Conservation (phyloP, 2,797 vertebrate genomes). For the Balearica regulorum region DNA sequence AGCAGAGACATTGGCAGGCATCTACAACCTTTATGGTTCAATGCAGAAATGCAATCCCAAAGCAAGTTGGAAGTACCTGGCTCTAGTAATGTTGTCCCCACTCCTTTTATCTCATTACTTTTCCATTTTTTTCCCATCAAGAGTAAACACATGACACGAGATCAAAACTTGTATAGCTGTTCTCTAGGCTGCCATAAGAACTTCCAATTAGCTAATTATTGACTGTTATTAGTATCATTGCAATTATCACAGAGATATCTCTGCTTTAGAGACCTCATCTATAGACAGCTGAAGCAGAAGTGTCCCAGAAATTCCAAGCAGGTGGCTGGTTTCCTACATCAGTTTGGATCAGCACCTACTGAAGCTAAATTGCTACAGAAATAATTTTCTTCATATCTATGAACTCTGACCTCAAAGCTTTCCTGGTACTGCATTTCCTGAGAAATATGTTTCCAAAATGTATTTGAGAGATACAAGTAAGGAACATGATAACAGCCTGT, state of each 20-base stretch:
- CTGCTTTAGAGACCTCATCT: neutral
- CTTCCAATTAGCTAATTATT: neutral
- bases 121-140: neutral
- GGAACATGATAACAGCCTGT: neutral
- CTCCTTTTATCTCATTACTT: neutral
- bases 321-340: neutral
- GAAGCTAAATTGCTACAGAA: neutral
- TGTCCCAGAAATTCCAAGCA: neutral
- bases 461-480: neutral
- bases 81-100: neutral
- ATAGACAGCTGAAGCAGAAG: neutral
- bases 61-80: neutral
- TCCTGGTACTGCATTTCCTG: neutral
- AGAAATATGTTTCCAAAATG: neutral
- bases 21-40: neutral
- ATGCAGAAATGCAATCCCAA: conserved; percentile 7
- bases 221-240: neutral
- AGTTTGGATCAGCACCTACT: neutral
- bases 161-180: neutral
- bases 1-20: neutral
- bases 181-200: neutral
- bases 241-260: neutral
- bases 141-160: neutral
- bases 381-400: neutral
- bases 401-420: neutral